Evolutionary conservation across 2,888 invertebrate genomes (phyloP).

Genomic region (Cistogaster globosa): DNA sequence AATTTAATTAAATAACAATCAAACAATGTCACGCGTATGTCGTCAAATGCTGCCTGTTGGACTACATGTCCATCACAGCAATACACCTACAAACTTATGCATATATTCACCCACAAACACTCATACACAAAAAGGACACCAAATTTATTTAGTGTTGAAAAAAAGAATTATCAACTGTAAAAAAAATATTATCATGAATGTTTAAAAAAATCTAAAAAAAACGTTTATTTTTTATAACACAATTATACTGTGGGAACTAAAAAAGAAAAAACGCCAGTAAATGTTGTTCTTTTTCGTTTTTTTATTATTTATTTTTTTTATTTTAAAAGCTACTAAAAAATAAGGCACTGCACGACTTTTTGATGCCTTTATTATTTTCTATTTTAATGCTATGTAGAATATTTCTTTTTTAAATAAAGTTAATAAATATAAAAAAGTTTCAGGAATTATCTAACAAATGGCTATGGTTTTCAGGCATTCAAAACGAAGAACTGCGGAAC

Average conservation of each 20-base stretch:
- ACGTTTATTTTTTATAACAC: slow-evolving; percentile 72
- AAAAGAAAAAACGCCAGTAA: slow-evolving; percentile 75
- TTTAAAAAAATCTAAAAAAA: slow-evolving; percentile 31
- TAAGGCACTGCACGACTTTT: not conserved
- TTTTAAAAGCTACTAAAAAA: slow-evolving; percentile 52
- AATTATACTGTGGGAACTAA: slow-evolving; percentile 74
- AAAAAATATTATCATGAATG: slow-evolving; percentile 24
- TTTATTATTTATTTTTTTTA: slow-evolving; percentile 77
- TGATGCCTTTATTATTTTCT: too few relatives aligned
- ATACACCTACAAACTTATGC: slow-evolving; percentile 4
- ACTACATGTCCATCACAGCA: slow-evolving; percentile 69
- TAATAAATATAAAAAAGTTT: too few relatives aligned
- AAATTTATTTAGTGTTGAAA: slow-evolving; percentile 55
- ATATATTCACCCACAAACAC: not conserved
- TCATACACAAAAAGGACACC: slow-evolving; percentile 61
- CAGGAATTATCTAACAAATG: too few relatives aligned
- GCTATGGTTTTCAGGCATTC: too few relatives aligned
- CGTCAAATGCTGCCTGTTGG: slow-evolving; percentile 74
- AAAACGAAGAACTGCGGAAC: too few relatives aligned
- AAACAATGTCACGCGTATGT: slow-evolving; percentile 81
- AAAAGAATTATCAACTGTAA: slow-evolving; percentile 57
- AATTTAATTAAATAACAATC: slow-evolving; percentile 83
- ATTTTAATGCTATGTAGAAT: too few relatives aligned
- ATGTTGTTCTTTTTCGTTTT: slow-evolving; percentile 21
- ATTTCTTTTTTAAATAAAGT: too few relatives aligned